Conservation (phyloP, 1,140 invertebrate genomes). For the Zaprionus capensis region DNA sequence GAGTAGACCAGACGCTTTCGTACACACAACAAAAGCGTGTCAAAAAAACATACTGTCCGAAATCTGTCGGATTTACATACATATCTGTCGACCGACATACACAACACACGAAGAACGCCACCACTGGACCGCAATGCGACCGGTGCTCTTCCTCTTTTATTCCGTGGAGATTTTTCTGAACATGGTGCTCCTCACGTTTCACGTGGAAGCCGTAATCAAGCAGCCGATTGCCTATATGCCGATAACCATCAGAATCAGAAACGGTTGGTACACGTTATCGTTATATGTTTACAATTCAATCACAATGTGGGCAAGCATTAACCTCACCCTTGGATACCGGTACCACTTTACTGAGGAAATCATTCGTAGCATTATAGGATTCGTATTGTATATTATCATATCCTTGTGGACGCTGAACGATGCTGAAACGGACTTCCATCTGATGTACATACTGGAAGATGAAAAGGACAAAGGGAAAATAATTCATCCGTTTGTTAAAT, state of each 20-base stretch:
- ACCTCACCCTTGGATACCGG: conserved; percentile 45
- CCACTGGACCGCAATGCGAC: conserved; percentile 20
- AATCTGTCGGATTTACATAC: conserved; percentile 39
- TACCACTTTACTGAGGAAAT: conserved; percentile 28
- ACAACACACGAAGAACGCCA: background rate
- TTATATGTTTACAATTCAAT: conserved; percentile 40
- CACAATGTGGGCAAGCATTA: conserved; percentile 49
- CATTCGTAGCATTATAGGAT: conserved; percentile 18
- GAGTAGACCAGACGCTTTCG: conserved; percentile 21
- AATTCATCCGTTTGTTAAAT: conserved; percentile 44
- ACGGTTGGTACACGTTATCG: conserved; percentile 9
- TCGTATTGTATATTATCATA: conserved; percentile 21
- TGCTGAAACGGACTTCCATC: conserved; percentile 33
- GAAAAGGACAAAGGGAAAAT: background rate
- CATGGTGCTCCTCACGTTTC: conserved; percentile 35
- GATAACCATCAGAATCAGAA: background rate
- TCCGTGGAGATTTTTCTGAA: conserved; percentile 32
- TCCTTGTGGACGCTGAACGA: conserved; percentile 45
- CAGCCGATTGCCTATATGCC: conserved; percentile 24
- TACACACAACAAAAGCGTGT: conserved; percentile 70
- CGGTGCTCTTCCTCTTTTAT: conserved; percentile 56
- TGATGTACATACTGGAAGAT: conserved; percentile 3
- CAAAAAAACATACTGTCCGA: conserved; percentile 21
- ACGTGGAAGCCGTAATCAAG: conserved; percentile 20
- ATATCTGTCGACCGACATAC: background rate